These are phyloP conservation scores for Chaetogeoica ovagalla DNA, from an alignment of 2,888 invertebrate species.

Conservation along the genomic window DNA sequence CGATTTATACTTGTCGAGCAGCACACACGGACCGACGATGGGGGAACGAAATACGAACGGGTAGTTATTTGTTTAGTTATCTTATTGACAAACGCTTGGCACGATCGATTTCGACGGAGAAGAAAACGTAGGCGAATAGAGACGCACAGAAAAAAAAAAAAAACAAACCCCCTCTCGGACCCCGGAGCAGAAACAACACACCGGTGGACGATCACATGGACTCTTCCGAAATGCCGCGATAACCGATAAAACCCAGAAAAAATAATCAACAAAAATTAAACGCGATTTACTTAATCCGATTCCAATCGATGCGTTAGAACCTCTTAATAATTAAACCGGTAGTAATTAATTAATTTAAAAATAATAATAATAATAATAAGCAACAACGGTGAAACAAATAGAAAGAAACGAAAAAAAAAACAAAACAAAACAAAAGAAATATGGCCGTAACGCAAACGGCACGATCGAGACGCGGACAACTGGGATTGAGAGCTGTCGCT, in stretches of 20 bases:
- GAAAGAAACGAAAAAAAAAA: too few relatives aligned
- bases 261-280: background rate
- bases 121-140: background rate
- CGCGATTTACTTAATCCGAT: background rate
- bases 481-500: conserved; percentile 53
- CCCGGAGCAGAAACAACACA: background rate
- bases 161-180: too few relatives aligned
- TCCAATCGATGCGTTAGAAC: too few relatives aligned
- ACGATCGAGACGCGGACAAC: conserved; percentile 51
- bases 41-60: background rate
- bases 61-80: background rate
- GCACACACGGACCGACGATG: background rate
- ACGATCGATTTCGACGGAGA: background rate
- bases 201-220: conserved; percentile 2
- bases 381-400: conserved; percentile 46
- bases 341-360: background rate
- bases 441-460: conserved; percentile 46
- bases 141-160: background rate
- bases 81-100: too few relatives aligned
- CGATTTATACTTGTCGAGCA: background rate
- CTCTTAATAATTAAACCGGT: too few relatives aligned
- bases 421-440: conserved; percentile 47
- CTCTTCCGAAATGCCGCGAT: background rate
- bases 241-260: background rate
- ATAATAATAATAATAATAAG: conserved; percentile 18